These are phyloP conservation scores for Lophura nycthemera DNA, from an alignment of 2,113 vertebrate genomes.

Conservation along the genomic window DNA sequence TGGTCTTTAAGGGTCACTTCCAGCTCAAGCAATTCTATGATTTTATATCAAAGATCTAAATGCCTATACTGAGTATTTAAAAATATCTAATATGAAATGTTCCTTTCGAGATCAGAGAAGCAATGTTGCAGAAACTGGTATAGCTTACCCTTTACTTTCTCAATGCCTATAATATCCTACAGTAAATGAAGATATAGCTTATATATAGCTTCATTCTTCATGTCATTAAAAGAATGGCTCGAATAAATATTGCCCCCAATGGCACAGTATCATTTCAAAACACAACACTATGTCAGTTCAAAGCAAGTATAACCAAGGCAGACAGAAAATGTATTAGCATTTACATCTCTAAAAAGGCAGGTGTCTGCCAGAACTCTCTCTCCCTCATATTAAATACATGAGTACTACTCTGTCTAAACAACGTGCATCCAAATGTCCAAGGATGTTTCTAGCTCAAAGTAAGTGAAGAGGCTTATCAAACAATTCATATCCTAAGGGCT, in stretches of 20 bases:
- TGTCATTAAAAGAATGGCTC: neutral
- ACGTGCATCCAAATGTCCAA: neutral
- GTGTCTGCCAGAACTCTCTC: neutral
- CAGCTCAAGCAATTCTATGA: neutral
- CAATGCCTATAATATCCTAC: accelerated
- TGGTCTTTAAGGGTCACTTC: too few species aligned
- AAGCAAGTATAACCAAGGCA: neutral
- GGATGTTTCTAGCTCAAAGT: neutral
- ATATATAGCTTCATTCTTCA: neutral
- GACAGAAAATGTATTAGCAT: neutral
- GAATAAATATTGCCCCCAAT: neutral
- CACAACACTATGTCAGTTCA: neutral
- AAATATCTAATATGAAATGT: neutral
- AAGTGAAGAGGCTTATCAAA: neutral
- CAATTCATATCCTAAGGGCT: neutral
- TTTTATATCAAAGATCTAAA: neutral
- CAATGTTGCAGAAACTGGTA: accelerated
- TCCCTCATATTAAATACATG: neutral
- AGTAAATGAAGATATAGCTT: neutral
- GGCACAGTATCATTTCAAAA: neutral
- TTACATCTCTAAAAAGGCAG: neutral
- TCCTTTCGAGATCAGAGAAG: neutral
- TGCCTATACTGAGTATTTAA: neutral
- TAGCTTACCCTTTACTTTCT: neutral
- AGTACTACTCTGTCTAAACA: neutral